Evolutionary conservation across 2,113 vertebrate genomes (phyloP).

Genomic region (Gambusia affinis): DNA sequence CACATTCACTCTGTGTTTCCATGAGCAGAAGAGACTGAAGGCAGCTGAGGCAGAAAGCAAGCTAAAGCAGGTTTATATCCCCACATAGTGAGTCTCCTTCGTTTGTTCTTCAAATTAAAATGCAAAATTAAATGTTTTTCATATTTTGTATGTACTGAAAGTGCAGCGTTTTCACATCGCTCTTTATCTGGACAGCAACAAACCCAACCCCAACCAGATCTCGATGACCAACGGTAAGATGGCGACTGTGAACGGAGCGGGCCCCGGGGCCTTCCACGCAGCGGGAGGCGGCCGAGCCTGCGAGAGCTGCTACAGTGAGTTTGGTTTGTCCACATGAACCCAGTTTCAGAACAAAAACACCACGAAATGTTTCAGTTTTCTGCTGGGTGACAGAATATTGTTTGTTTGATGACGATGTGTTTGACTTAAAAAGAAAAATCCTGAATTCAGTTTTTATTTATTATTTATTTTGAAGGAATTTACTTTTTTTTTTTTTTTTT

Average conservation of each 20-base stretch:
- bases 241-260: conserved; percentile 91
- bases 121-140: not conserved
- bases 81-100: conserved; percentile 91
- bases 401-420: too few relatives aligned
- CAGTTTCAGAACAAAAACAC: too few relatives aligned
- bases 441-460: too few relatives aligned
- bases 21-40: conserved; percentile 92
- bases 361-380: too few relatives aligned
- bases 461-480: too few relatives aligned
- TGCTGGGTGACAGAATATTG: too few relatives aligned
- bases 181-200: conserved; percentile 85
- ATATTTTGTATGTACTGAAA: conserved; percentile 4
- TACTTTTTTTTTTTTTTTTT: too few relatives aligned
- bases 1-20: conserved; percentile 44
- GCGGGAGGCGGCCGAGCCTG: conserved; percentile 89
- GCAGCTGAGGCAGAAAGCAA: conserved; percentile 98
- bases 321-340: not conserved
- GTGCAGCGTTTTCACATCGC: conserved; percentile 3
- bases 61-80: conserved; percentile 98
- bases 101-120: not conserved
- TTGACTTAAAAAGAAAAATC: too few relatives aligned
- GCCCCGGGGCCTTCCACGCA: conserved; percentile 83
- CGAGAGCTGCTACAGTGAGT: conserved; percentile 96
- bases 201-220: conserved; percentile 98
- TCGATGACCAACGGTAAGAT: conserved; percentile 91